phyloP scores from a whole-genome alignment of 2,797 vertebrate species.

The Danio tinwini region DNA sequence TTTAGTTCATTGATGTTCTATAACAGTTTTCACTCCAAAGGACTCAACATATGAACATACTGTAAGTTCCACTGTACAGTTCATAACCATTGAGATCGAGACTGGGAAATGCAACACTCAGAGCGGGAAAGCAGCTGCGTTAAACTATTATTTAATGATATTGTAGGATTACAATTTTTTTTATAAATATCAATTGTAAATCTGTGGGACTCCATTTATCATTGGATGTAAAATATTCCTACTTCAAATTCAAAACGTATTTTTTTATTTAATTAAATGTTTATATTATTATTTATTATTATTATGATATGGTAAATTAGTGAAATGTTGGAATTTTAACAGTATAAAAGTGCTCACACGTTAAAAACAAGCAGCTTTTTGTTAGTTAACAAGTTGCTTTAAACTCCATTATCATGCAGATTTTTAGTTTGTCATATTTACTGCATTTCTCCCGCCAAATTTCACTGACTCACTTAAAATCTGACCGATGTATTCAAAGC shows the following conservation, averaged over 20 bases:
- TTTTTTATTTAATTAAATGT: not conserved
- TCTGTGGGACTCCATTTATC: too few species aligned
- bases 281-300: not conserved
- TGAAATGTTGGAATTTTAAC: too few species aligned
- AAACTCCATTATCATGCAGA: not conserved
- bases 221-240: not conserved
- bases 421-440: not conserved
- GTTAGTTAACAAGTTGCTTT: not conserved
- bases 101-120: conserved; percentile 66
- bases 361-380: too few species aligned
- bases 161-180: too few species aligned
- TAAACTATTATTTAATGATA: too few species aligned
- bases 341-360: too few species aligned
- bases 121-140: conserved; percentile 18
- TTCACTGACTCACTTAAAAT: too few species aligned
- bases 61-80: conserved; percentile 63
- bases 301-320: not conserved
- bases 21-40: conserved; percentile 71
- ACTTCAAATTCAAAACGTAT: not conserved
- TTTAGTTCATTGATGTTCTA: conserved; percentile 70
- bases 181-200: too few species aligned
- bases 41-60: conserved; percentile 65
- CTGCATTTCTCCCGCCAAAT: not conserved
- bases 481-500: not conserved
- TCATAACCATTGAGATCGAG: conserved; percentile 60